Base-by-base conservation (phyloP, 2,888 invertebrate species). In the Keiferia lycopersicella region DNA sequence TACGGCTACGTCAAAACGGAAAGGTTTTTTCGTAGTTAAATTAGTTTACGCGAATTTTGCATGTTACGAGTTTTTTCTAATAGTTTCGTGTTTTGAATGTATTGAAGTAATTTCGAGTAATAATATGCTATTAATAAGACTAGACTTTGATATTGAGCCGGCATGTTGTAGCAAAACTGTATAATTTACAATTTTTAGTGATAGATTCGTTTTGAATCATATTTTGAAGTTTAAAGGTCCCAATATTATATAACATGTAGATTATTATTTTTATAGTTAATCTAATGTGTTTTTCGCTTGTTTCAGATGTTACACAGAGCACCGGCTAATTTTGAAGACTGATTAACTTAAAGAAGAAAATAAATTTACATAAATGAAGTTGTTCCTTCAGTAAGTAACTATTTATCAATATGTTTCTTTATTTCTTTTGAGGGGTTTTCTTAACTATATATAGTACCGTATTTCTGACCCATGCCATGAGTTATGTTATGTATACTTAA, bases 251-350 rank as follows among this genome's bases (percentile, higher is more conserved):
- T n/a, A n/a, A n/a, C n/a, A n/a, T n/a, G n/a, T n/a, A n/a, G n/a
- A n/a, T n/a, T 41, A 14, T 41, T 11, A 41, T 57, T 57, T 34
- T 57, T n/a, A 11, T 12, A 14, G 7, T 11, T n/a, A n/a, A n/a
- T 34, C 12, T 38, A 16, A 20, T 10, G 8, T 64, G 60, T 14
- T 71, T 77, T 74, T 81, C 71, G 71, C 75, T 87, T 88, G 87
- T 90, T 87, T 18, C 87, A 91, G 91, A 87, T 87, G 81, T 73
- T 80, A 76, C 71, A 78, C 72, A 73, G 75, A 71, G 34, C 76
- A 74, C 77, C 81, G 83, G 86, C 86, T 84, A 84, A 83, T 78
- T 71, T 72, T 72, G 79, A 90, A 91, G 91, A 90, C 90, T 90
- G 91, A 90, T 85, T 82, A 81, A 77, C 76, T 76, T 80, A 26